Evolutionary conservation across 2,888 invertebrate species (phyloP).

Genomic region (Bimastos eiseni): DNA sequence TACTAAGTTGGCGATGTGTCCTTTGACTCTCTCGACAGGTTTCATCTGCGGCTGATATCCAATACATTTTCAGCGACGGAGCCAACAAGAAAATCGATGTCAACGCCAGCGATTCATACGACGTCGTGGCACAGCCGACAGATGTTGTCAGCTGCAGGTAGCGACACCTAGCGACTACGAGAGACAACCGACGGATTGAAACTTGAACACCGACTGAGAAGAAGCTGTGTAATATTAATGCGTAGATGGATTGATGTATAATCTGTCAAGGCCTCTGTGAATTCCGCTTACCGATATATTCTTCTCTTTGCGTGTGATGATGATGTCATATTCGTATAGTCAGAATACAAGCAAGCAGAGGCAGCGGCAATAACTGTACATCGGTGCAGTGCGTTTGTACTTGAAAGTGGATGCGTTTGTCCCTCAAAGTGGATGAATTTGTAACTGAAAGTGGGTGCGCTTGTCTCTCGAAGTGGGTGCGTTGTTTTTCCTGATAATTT

Average conservation of each 20-base stretch:
- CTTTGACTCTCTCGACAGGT: no score
- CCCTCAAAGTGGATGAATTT: no score
- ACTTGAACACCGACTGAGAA: not conserved
- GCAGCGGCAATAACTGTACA: no score
- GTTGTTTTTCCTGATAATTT: no score
- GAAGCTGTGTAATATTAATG: not conserved
- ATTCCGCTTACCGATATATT: not conserved
- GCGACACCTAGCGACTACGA: constrained; percentile 21
- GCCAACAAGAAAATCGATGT: not conserved
- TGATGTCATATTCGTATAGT: not conserved
- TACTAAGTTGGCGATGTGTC: not conserved
- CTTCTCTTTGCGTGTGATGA: not conserved
- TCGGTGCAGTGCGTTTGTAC: no score
- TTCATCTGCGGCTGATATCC: not conserved
- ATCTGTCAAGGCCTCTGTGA: not conserved
- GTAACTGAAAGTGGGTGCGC: no score
- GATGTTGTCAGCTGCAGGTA: constrained; percentile 3
- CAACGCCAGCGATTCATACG: not conserved
- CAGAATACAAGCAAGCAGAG: not conserved
- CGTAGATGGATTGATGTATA: not conserved
- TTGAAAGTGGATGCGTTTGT: no score
- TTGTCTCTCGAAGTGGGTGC: no score
- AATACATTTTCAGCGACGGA: not conserved
- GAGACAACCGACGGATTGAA: not conserved
- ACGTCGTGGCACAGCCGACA: not conserved